Conservation (phyloP, 2,113 vertebrate genomes). For the Nycticebus coucang region DNA sequence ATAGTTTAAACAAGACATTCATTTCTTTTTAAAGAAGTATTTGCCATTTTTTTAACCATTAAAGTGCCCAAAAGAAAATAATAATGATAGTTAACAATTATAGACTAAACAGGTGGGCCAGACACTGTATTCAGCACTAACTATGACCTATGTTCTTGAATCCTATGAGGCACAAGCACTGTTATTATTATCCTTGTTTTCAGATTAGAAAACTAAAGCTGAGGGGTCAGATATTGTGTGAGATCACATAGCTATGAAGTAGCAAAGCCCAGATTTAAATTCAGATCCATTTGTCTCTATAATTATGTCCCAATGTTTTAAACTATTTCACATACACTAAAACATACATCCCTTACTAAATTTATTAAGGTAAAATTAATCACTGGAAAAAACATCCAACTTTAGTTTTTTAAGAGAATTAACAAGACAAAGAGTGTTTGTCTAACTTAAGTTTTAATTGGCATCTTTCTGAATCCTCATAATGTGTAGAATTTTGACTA, state of each 20-base stretch:
- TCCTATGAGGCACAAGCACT: background rate
- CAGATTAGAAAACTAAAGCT: conserved; percentile 31
- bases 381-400: conserved; percentile 15
- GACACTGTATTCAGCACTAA: background rate
- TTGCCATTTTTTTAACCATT: conserved; percentile 18
- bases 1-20: background rate
- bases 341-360: background rate
- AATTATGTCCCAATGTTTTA: conserved; percentile 4
- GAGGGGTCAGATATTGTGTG: conserved; percentile 9
- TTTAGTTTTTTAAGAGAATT: conserved; percentile 45
- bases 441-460: conserved; percentile 21
- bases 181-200: conserved; percentile 8
- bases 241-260: background rate
- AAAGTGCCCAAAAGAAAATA: conserved; percentile 27
- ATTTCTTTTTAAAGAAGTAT: conserved; percentile 14
- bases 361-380: conserved; percentile 50
- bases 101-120: background rate
- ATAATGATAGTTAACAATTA: background rate
- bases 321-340: background rate
- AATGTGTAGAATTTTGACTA: conserved; percentile 20
- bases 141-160: background rate
- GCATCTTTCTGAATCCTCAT: background rate
- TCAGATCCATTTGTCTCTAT: background rate
- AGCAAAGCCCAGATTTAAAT: conserved; percentile 52
- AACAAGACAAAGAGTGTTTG: conserved; percentile 39